A percentile compares a stretch with the other conserved stretches of the same genome.
These are phyloP conservation scores for Conchocele bisecta DNA, from an alignment of 2,888 invertebrate species.

Conservation along the genomic window DNA sequence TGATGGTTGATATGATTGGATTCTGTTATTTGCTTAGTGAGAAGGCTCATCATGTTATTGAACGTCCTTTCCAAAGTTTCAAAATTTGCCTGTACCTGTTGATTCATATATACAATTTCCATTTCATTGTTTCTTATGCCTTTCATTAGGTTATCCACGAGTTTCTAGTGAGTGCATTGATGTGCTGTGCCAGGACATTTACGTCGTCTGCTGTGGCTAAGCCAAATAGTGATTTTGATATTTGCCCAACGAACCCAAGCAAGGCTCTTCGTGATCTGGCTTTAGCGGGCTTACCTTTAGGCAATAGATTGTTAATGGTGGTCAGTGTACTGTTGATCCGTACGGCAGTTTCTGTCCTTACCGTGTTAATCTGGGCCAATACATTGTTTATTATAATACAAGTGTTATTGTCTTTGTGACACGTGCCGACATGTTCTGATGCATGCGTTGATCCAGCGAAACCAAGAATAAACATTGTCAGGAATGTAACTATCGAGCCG, in stretches of 20 bases:
- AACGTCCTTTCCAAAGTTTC: not conserved
- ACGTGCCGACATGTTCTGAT: not conserved
- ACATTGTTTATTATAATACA: not conserved
- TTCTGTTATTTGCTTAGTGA: slow-evolving; percentile 12
- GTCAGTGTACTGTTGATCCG: slow-evolving; percentile 2
- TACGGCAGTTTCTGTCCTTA: not conserved
- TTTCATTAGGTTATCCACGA: slow-evolving; percentile 14
- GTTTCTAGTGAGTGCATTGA: slow-evolving; percentile 27
- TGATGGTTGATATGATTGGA: slow-evolving; percentile 3
- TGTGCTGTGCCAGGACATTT: slow-evolving; percentile 22
- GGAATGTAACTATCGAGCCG: no score
- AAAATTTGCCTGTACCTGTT: not conserved
- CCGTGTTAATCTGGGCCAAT: not conserved
- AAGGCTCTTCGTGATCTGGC: slow-evolving; percentile 11
- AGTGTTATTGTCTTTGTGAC: not conserved
- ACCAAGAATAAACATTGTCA: no score
- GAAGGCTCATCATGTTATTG: slow-evolving; percentile 8
- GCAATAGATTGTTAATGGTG: not conserved
- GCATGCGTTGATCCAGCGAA: no score
- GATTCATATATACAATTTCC: slow-evolving; percentile 18
- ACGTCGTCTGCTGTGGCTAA: slow-evolving; percentile 35
- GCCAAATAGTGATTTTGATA: slow-evolving; percentile 26
- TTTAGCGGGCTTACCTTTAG: not conserved
- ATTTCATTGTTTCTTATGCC: slow-evolving; percentile 20
- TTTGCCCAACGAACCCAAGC: slow-evolving; percentile 20